Base-by-base conservation (phyloP, 2,797 vertebrate species). In the Oceanodroma leucorhoa region DNA sequence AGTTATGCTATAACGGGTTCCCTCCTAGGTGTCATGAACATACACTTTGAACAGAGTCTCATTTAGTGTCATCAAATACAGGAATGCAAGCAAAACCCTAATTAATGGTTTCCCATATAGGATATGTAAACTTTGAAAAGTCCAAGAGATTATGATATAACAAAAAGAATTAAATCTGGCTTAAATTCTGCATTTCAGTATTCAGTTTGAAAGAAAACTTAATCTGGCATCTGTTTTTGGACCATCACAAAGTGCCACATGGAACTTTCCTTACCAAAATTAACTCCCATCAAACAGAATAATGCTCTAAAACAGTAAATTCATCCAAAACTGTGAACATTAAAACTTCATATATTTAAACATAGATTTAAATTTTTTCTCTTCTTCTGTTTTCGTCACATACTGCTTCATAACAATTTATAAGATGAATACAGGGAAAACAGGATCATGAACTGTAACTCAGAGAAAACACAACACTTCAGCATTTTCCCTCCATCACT, bases 81-180 rank as follows among this genome's bases (percentile, higher is more conserved):
- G 32, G 48, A 66, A 79, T 54, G 24, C 14, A 82, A 82, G 19
- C 12, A 80, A 87, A 72, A 9, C 8, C 4, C 5, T 46, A 23
- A 57, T 61, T 84, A 60, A 65, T 58, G 8, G 15, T 72, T 84
- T 72, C 38, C 16, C 19, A 38, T 40, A 40, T 2, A 6, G 54
- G 10, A 60, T 50, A 14, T 40, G 8, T 20, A 87, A 91, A 36
- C 8, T 29, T 60, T 54, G 17, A 55, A 81, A 73, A 54, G 19
- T 66, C 8, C 9, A 51, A 34, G 91, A 81, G 2, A 46, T 70
- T 66, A 58, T 23, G 4, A 55, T 32, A 30, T 6, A n/a, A 51
- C 1, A 3, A 61, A 61, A 46, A 46, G 18, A 48, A 16, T 1
- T 36, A 0, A 43, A 27, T 40, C 6, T 53, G 3, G 6, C 21